Evolutionary conservation across 2,797 vertebrate species (phyloP).

Genomic region (Vipera ursinii): DNA sequence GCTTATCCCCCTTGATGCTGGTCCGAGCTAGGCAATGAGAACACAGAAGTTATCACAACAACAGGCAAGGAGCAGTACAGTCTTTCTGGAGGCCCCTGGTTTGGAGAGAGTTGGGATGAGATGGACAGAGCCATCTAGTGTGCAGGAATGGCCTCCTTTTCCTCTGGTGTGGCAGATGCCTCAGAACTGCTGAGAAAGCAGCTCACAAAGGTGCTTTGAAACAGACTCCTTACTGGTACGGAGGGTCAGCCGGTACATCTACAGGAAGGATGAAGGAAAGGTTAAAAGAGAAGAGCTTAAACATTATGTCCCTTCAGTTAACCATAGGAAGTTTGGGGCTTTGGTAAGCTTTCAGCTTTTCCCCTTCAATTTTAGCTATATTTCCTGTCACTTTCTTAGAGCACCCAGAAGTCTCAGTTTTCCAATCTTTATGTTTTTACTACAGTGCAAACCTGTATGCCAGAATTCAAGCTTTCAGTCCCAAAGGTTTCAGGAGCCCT

Average conservation of each 20-base stretch:
- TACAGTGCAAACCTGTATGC: not conserved
- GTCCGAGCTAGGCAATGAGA: constrained; percentile 31
- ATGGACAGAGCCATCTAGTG: not conserved
- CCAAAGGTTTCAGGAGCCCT: not conserved
- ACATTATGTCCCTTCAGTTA: not conserved
- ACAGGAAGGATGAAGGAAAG: not conserved
- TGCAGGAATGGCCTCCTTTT: constrained; percentile 15
- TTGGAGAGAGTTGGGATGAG: not conserved
- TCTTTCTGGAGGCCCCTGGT: constrained; percentile 24
- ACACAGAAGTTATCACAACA: constrained; percentile 39
- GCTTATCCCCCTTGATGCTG: constrained; percentile 27
- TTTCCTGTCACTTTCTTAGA: not conserved
- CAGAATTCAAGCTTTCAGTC: not conserved
- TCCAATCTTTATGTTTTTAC: not conserved
- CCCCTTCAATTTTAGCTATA: not conserved
- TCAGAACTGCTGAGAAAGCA: constrained; percentile 89
- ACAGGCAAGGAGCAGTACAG: constrained; percentile 32
- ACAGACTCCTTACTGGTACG: constrained; percentile 91
- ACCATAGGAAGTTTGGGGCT: not conserved
- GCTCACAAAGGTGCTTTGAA: constrained; percentile 85
- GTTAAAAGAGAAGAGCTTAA: not conserved
- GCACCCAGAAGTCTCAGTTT: not conserved
- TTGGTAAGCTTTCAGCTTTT: not conserved
- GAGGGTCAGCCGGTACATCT: constrained; percentile 93
- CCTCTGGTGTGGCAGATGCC: not conserved